phyloP scores from a whole-genome alignment of 2,113 vertebrate species.

The Tretioscincus oriximinensis region DNA sequence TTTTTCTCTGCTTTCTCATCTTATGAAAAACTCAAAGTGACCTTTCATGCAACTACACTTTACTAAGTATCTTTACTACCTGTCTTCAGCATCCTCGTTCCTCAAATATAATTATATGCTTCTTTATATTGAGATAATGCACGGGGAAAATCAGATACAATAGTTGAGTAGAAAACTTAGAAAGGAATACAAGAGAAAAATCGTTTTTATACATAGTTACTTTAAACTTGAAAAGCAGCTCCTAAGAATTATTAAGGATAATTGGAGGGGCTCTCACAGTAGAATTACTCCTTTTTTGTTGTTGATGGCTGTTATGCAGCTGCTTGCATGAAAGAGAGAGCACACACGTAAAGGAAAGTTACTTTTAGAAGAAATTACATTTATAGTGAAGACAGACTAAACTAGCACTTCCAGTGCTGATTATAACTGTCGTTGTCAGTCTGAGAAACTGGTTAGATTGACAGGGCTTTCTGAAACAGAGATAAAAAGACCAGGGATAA shows the following conservation, averaged over 20 bases:
- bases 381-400: constrained; percentile 36
- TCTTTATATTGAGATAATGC: constrained; percentile 52
- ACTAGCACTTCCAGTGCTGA: constrained; percentile 8
- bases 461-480: background rate
- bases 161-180: constrained; percentile 50
- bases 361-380: constrained; percentile 57
- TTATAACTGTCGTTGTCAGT: background rate
- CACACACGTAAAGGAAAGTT: constrained; percentile 33
- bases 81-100: constrained; percentile 38
- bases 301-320: constrained; percentile 61
- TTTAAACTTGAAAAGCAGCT: constrained; percentile 62
- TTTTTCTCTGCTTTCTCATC: constrained; percentile 25
- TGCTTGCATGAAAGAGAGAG: constrained; percentile 52
- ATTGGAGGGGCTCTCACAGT: constrained; percentile 59
- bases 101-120: constrained; percentile 62
- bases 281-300: constrained; percentile 70
- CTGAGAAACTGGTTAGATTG: background rate
- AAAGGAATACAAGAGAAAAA: constrained; percentile 33
- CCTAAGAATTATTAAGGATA: constrained; percentile 67
- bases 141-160: constrained; percentile 57
- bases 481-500: background rate
- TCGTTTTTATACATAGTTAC: constrained; percentile 38
- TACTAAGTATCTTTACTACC: constrained; percentile 40
- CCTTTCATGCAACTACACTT: constrained; percentile 26
- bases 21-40: constrained; percentile 28